Evolutionary conservation across 1,140 invertebrate species (phyloP).

Genomic region (Solenopsis fugax): DNA sequence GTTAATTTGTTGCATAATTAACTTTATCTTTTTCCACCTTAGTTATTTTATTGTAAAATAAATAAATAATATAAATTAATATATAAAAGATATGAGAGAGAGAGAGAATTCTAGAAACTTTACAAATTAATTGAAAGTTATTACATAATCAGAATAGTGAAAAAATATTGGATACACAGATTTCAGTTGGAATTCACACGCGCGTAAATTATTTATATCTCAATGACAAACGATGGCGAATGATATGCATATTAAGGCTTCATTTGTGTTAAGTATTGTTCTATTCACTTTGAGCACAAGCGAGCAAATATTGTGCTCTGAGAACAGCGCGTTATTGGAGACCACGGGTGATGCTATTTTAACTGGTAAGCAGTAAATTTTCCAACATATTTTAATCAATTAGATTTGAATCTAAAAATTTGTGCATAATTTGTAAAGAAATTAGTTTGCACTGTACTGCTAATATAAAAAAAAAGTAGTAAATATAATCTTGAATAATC

Average conservation of each 20-base stretch:
- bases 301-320: conserved; percentile 72
- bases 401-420: conserved; percentile 2
- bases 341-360: conserved; percentile 81
- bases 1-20: background rate
- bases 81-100: background rate
- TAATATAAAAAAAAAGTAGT: background rate
- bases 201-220: conserved; percentile 8
- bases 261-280: conserved; percentile 57
- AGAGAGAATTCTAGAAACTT: background rate
- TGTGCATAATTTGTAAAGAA: conserved; percentile 1
- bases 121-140: background rate
- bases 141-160: background rate
- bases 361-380: conserved; percentile 75
- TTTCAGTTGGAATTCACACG: background rate
- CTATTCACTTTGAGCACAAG: conserved; percentile 49
- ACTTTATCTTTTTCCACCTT: background rate
- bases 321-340: conserved; percentile 79
- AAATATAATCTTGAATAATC: background rate
- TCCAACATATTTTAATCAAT: background rate
- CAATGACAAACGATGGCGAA: conserved; percentile 11
- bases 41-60: background rate
- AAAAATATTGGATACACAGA: background rate
- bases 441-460: background rate
- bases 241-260: conserved; percentile 40
- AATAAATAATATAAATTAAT: conserved; percentile 7